These are phyloP conservation scores for Ophthalmolycus amberensis DNA, from an alignment of 2,113 vertebrate species.

Conservation along the genomic window DNA sequence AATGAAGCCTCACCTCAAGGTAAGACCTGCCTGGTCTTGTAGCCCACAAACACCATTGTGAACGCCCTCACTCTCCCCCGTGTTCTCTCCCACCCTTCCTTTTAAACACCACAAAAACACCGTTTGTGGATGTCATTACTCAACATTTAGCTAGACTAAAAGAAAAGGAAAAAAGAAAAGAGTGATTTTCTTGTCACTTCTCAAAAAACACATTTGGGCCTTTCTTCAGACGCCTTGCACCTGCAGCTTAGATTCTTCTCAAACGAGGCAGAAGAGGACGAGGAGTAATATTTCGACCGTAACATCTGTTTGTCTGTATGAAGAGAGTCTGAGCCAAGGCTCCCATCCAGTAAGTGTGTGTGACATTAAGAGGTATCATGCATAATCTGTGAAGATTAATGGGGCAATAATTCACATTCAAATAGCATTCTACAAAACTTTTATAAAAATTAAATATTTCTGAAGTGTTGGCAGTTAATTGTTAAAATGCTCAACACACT, in stretches of 20 bases:
- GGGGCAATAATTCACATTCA: background rate
- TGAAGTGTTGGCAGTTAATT: background rate
- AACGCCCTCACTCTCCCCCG: conserved; percentile 11
- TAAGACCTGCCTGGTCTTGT: conserved; percentile 62
- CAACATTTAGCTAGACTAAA: conserved; percentile 2
- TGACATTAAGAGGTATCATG: conserved; percentile 10
- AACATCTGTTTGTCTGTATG: conserved; percentile 13
- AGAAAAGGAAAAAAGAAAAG: conserved; percentile 1
- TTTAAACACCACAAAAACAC: conserved; percentile 39
- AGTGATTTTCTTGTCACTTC: conserved; percentile 33
- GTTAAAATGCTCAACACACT: background rate
- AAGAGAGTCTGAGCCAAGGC: conserved; percentile 19
- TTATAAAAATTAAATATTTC: background rate
- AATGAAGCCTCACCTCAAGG: conserved; percentile 19
- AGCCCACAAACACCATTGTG: conserved; percentile 9
- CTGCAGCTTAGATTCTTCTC: conserved; percentile 21
- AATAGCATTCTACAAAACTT: background rate
- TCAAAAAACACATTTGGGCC: background rate
- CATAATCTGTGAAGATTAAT: conserved; percentile 19
- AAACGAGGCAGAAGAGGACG: conserved; percentile 20
- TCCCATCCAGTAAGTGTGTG: conserved; percentile 22
- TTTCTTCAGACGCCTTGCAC: conserved; percentile 31
- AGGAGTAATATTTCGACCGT: background rate
- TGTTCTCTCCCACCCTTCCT: background rate
- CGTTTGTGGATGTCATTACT: conserved; percentile 19